phyloP scores from a whole-genome alignment of 2,888 invertebrate genomes.

The Auanema freiburgensis region DNA sequence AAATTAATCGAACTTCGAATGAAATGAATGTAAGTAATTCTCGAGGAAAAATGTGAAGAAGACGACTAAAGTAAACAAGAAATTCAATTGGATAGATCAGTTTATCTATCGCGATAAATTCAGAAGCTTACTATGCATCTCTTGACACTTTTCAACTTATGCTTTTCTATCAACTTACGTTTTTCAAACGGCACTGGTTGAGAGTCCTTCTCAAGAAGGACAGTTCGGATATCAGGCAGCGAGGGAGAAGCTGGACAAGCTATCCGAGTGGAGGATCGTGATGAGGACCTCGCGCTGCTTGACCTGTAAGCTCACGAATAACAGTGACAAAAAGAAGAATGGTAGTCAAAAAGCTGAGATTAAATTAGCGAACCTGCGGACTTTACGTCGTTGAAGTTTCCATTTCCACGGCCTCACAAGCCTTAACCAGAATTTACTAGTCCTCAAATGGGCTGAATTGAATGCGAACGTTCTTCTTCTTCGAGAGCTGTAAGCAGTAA shows the following conservation, averaged over 20 bases:
- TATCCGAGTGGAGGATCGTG: slow-evolving; percentile 6
- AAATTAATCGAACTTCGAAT: no score
- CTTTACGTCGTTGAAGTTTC: slow-evolving; percentile 38
- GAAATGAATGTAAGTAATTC: no score
- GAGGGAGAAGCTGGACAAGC: slow-evolving; percentile 33
- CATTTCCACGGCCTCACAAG: slow-evolving; percentile 62
- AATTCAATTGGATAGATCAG: no score
- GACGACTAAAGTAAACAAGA: no score
- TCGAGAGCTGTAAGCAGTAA: neutral
- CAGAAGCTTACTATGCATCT: no score
- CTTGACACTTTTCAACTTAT: no score
- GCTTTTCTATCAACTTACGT: no score
- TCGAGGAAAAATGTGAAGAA: no score
- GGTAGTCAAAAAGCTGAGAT: no score
- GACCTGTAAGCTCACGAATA: slow-evolving; percentile 24
- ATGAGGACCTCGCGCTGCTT: slow-evolving; percentile 36
- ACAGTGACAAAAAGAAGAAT: no score
- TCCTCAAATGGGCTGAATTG: slow-evolving; percentile 16
- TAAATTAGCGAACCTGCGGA: slow-evolving; percentile 29
- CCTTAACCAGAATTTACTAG: slow-evolving; percentile 58
- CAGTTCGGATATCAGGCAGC: slow-evolving; percentile 27
- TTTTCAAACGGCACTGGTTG: no score
- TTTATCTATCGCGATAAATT: no score
- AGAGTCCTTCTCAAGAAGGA: slow-evolving; percentile 2
- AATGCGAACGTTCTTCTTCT: neutral